Conservation (phyloP, 2,113 vertebrate genomes). For the Monopterus albus region DNA sequence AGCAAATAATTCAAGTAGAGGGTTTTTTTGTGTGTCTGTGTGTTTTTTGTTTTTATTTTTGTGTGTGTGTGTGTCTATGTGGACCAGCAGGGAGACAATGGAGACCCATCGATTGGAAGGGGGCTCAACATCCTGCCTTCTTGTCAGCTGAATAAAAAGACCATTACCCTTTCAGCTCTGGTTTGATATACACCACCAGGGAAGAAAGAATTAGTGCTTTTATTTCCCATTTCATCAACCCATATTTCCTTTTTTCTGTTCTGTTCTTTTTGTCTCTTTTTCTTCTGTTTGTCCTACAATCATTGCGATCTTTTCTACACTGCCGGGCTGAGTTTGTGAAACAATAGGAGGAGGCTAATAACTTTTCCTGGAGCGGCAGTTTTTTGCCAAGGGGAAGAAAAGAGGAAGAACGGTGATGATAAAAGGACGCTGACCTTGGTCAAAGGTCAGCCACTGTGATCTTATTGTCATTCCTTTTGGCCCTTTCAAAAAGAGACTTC, state of each 20-base stretch:
- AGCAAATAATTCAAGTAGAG: conserved; percentile 84
- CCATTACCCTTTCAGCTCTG: conserved; percentile 80
- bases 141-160: conserved; percentile 85
- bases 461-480: conserved; percentile 82
- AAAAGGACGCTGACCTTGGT: conserved; percentile 84
- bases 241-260: conserved; percentile 52
- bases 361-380: conserved; percentile 79
- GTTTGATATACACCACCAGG: conserved; percentile 79
- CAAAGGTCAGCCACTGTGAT: conserved; percentile 87
- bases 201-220: conserved; percentile 81
- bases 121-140: conserved; percentile 81
- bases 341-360: conserved; percentile 84
- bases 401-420: conserved; percentile 81
- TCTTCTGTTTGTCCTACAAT: conserved; percentile 80
- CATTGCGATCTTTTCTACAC: conserved; percentile 86
- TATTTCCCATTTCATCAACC: conserved; percentile 82
- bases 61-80: no score
- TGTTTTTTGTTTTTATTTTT: no score
- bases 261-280: conserved; percentile 59
- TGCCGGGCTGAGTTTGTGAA: conserved; percentile 78
- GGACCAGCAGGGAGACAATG: conserved; percentile 82
- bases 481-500: conserved; percentile 82
- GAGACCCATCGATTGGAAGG: conserved; percentile 84
- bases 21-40: conserved; percentile 72
- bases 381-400: conserved; percentile 79